Percentiles rank a stretch among this genome's conserved stretches.
Conservation (phyloP, 2,888 invertebrate species). For the Heliconius hortense region DNA sequence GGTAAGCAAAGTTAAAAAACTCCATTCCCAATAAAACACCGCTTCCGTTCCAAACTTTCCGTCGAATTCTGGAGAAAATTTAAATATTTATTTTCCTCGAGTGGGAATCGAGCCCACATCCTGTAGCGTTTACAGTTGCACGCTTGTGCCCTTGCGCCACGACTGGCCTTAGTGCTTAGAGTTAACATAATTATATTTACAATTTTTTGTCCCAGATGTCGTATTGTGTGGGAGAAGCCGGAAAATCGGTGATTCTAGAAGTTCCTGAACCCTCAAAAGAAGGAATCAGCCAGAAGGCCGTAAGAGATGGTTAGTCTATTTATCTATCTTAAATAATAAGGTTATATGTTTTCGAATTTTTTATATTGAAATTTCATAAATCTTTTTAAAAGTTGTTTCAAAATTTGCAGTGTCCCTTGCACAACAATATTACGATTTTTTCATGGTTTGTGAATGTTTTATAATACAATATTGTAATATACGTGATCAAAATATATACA, state of each 20-base stretch:
- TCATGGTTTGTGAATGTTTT: too few species aligned
- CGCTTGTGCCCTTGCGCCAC: neutral
- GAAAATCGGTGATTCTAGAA: slow-evolving; percentile 69
- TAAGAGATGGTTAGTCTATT: slow-evolving; percentile 29
- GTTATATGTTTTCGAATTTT: neutral
- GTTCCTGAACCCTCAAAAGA: slow-evolving; percentile 50
- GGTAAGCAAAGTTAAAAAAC: neutral
- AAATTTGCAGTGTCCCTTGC: too few species aligned
- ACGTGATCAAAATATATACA: too few species aligned
- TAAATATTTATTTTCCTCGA: neutral
- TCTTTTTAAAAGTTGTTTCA: too few species aligned
- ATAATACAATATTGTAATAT: too few species aligned
- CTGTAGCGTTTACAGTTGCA: neutral
- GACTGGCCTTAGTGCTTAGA: too few species aligned
- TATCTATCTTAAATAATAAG: neutral
- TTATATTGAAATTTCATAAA: neutral
- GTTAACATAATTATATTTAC: too few species aligned
- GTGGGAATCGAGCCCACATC: slow-evolving; percentile 1
- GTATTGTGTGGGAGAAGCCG: slow-evolving; percentile 91
- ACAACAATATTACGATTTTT: too few species aligned
- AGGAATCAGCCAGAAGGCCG: slow-evolving; percentile 47
- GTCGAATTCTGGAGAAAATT: neutral
- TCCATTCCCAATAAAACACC: neutral
- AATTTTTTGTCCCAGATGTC: slow-evolving; percentile 83
- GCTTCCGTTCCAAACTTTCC: neutral